phyloP scores from a whole-genome alignment of 1,140 invertebrate species.

The Oryzaephilus surinamensis region DNA sequence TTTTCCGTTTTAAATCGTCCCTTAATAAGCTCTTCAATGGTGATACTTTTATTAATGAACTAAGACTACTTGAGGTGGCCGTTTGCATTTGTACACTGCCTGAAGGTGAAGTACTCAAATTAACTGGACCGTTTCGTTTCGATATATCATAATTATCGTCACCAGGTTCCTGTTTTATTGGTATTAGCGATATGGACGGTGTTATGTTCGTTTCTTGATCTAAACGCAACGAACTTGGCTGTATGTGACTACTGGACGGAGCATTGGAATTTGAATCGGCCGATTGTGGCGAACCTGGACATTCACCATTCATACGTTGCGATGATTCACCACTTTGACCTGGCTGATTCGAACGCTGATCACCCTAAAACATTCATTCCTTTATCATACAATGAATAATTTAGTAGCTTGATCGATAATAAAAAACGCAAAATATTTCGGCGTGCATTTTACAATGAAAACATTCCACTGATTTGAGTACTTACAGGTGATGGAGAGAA shows the following conservation, averaged over 20 bases:
- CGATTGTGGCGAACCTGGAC: slow-evolving; percentile 62
- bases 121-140: slow-evolving; percentile 32
- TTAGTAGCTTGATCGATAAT: too few species aligned
- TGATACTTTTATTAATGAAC: slow-evolving; percentile 63
- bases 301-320: slow-evolving; percentile 40
- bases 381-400: too few species aligned
- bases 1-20: slow-evolving; percentile 67
- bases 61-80: slow-evolving; percentile 51
- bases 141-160: slow-evolving; percentile 28
- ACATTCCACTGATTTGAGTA: neutral
- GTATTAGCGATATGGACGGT: slow-evolving; percentile 74
- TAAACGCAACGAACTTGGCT: slow-evolving; percentile 33
- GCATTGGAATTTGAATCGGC: slow-evolving; percentile 64
- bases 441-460: neutral
- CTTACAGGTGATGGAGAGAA: slow-evolving; percentile 36
- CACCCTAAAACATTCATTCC: slow-evolving; percentile 7
- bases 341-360: slow-evolving; percentile 14
- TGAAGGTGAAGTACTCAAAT: slow-evolving; percentile 28
- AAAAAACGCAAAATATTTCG: too few species aligned
- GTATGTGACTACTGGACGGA: slow-evolving; percentile 51
- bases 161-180: slow-evolving; percentile 65
- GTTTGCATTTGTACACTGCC: slow-evolving; percentile 30
- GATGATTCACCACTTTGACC: slow-evolving; percentile 33
- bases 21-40: slow-evolving; percentile 71
- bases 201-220: slow-evolving; percentile 52